These are phyloP conservation scores for Tragulus kanchil DNA, from an alignment of 2,113 vertebrate species.

Conservation along the genomic window DNA sequence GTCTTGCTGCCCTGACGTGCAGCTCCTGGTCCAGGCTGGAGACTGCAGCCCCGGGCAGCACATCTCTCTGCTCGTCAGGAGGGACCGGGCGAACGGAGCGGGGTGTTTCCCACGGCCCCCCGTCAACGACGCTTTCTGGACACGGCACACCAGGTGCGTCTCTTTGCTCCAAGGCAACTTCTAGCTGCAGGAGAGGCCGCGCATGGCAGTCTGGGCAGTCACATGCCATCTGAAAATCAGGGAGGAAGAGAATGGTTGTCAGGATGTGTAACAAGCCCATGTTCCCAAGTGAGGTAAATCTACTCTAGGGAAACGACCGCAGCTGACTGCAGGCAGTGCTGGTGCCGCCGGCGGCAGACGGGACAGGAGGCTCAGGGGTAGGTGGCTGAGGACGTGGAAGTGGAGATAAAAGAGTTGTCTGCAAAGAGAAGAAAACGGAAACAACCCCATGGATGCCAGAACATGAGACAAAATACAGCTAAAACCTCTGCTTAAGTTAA, in stretches of 20 bases:
- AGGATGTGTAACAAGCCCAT: neutral
- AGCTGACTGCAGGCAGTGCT: neutral
- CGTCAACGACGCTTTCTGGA: neutral
- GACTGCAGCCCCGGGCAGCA: neutral
- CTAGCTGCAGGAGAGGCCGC: neutral
- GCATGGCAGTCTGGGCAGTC: neutral
- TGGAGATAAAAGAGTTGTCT: neutral
- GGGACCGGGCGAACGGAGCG: neutral
- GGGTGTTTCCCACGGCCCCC: accelerated
- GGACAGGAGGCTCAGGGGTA: neutral
- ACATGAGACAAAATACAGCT: neutral
- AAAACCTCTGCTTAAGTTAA: neutral
- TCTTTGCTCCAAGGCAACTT: neutral
- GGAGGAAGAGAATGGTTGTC: neutral
- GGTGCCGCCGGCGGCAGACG: neutral
- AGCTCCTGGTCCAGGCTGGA: neutral
- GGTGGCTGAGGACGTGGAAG: accelerated
- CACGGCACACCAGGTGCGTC: neutral
- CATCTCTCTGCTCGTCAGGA: neutral
- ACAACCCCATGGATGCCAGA: neutral
- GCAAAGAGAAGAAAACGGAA: neutral
- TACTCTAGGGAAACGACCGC: neutral
- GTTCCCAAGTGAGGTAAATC: neutral
- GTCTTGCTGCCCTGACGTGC: neutral
- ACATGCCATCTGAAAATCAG: neutral